Conservation (phyloP, 2,888 invertebrate species). For the Xestia ashworthii region DNA sequence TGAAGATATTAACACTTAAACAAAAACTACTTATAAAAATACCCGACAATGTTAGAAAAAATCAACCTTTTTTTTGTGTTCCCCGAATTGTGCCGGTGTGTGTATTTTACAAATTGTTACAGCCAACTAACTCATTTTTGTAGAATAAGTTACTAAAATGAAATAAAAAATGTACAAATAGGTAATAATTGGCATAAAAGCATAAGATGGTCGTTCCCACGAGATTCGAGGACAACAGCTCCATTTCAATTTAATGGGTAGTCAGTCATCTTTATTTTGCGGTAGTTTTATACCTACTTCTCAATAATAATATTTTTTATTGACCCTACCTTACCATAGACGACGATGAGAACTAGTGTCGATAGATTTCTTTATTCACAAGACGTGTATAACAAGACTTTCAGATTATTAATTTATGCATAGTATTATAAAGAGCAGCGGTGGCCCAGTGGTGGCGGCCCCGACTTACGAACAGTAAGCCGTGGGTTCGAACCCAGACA, state of each 20-base stretch:
- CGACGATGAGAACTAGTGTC: not conserved
- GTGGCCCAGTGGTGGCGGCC: too few relatives aligned
- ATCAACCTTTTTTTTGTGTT: too few relatives aligned
- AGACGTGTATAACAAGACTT: not conserved
- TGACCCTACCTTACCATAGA: not conserved
- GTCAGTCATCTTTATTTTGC: slow-evolving; percentile 46
- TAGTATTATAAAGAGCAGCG: too few relatives aligned
- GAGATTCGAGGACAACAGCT: slow-evolving; percentile 56
- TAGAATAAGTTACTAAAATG: not conserved
- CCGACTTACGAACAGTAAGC: too few relatives aligned
- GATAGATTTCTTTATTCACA: not conserved
- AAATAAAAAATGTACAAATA: slow-evolving; percentile 5
- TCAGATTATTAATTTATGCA: not conserved
- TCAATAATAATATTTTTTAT: slow-evolving; percentile 25
- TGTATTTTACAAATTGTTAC: not conserved
- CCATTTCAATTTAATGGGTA: slow-evolving; percentile 28
- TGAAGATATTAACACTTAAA: too few relatives aligned
- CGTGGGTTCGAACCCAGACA: too few relatives aligned
- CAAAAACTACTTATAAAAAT: too few relatives aligned
- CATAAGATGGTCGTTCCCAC: slow-evolving; percentile 50
- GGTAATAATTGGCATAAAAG: not conserved
- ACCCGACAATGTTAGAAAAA: too few relatives aligned
- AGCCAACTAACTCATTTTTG: not conserved
- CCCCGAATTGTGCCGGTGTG: too few relatives aligned
- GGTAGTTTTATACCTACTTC: slow-evolving; percentile 42